phyloP scores from a whole-genome alignment of 2,888 invertebrate genomes.

The Parnassius glacialis region DNA sequence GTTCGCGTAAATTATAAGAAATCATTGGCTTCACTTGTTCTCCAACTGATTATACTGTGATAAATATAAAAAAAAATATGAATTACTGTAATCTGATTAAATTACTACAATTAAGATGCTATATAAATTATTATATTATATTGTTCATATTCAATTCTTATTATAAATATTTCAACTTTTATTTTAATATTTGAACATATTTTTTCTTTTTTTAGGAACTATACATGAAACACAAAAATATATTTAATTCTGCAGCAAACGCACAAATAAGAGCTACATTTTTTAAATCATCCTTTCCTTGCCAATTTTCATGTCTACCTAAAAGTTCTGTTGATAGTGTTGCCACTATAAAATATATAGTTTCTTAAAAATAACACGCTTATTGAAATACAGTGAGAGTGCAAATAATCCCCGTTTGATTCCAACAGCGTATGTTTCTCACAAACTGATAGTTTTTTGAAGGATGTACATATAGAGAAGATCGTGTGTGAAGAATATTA shows the following conservation, averaged over 20 bases:
- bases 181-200: background rate
- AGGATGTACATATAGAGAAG: slow-evolving; percentile 27
- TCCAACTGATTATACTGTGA: no score
- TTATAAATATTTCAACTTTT: no score
- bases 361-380: background rate
- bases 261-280: slow-evolving; percentile 10
- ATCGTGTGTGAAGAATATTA: slow-evolving; percentile 14
- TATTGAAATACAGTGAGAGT: slow-evolving; percentile 22
- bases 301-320: no score
- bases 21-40: no score
- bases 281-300: background rate
- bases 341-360: background rate
- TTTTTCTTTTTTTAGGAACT: background rate
- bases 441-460: slow-evolving; percentile 21
- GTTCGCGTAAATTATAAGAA: no score
- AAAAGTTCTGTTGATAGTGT: background rate
- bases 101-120: no score
- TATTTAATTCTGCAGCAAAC: background rate
- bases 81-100: no score
- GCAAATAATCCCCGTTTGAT: slow-evolving; percentile 9
- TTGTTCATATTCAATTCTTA: no score
- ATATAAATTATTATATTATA: no score
- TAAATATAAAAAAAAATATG: no score
- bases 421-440: slow-evolving; percentile 23
- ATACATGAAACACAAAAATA: background rate